phyloP scores from a whole-genome alignment of 2,888 invertebrate genomes.

The Heliconius charithonia region DNA sequence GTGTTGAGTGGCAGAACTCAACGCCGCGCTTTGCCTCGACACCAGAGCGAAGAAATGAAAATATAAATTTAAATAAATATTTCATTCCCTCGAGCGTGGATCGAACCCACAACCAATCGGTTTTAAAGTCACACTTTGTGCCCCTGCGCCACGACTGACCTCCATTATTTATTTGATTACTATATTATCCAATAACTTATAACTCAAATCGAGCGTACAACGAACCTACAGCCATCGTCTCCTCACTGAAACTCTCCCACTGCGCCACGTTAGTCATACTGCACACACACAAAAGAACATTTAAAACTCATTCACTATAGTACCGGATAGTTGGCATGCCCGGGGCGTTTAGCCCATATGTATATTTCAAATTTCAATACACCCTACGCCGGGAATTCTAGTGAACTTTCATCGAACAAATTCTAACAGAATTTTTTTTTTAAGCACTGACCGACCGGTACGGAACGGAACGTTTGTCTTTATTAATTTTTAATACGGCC shows the following conservation, averaged over 20 bases:
- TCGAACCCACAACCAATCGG: too few relatives aligned
- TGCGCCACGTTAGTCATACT: conserved; percentile 27
- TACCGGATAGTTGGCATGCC: conserved; percentile 63
- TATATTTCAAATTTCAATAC: conserved; percentile 67
- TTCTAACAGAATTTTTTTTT: conserved; percentile 53
- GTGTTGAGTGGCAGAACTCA: too few relatives aligned
- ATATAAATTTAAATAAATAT: too few relatives aligned
- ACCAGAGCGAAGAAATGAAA: too few relatives aligned
- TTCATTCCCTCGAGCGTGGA: too few relatives aligned
- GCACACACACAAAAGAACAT: conserved; percentile 57
- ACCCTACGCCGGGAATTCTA: conserved; percentile 51
- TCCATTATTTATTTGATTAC: too few relatives aligned
- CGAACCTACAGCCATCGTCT: neutral
- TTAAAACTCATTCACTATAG: conserved; percentile 54
- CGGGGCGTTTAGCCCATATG: conserved; percentile 61
- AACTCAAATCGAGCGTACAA: neutral
- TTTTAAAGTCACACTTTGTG: too few relatives aligned
- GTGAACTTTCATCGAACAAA: conserved; percentile 56
- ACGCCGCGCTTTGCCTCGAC: too few relatives aligned
- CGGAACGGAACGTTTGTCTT: conserved; percentile 44
- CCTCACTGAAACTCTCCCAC: neutral
- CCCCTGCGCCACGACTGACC: too few relatives aligned
- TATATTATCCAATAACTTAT: too few relatives aligned
- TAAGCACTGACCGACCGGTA: conserved; percentile 37
- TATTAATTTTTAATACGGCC: conserved; percentile 30